Conservation (phyloP, 1,140 invertebrate genomes). For the Bilobella aurantiaca region DNA sequence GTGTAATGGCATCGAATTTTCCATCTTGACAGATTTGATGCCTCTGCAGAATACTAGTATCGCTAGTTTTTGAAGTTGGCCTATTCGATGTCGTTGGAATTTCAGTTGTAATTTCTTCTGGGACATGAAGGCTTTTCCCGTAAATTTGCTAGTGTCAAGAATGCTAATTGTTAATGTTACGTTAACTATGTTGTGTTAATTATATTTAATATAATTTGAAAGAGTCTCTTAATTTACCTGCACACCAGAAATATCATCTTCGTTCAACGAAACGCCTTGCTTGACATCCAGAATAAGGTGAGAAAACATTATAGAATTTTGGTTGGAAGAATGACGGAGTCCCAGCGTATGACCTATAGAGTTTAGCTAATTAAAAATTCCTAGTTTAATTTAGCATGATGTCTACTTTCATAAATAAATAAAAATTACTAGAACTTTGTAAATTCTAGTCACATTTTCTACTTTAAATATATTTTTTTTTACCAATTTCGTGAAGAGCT, state of each 20-base stretch:
- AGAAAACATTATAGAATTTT: neutral
- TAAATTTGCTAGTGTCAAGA: no score
- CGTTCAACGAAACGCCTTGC: neutral
- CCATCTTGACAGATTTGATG: neutral
- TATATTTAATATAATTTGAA: neutral
- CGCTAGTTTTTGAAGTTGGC: neutral
- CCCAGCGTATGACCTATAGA: neutral
- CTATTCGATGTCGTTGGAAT: no score
- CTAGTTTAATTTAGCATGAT: no score
- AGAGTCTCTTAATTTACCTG: neutral
- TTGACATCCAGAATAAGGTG: neutral
- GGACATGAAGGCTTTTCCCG: no score
- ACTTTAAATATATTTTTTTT: neutral
- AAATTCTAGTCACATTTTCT: neutral
- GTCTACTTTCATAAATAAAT: no score
- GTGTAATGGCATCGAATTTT: neutral
- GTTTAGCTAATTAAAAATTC: no score
- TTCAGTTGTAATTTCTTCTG: no score
- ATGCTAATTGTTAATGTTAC: no score
- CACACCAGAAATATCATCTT: neutral
- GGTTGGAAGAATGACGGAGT: neutral
- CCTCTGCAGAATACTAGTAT: neutral
- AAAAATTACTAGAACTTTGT: neutral
- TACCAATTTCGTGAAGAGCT: constrained; percentile 4
- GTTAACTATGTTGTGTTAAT: neutral